phyloP scores from a whole-genome alignment of 2,113 vertebrate species.

The Mormoops blainvillei region DNA sequence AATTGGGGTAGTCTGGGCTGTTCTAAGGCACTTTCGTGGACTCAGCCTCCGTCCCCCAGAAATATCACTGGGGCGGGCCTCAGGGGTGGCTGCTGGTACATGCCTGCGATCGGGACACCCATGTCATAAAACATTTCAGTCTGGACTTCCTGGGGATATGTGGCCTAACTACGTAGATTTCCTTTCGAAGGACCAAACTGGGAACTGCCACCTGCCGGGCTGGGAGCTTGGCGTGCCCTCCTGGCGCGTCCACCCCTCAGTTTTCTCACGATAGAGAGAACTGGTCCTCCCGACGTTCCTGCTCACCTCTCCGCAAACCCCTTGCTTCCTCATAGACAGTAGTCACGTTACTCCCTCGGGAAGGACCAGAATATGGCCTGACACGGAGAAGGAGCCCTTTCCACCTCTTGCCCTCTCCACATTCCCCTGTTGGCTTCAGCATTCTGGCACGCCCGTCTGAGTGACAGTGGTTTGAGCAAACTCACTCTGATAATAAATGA shows the following conservation, averaged over 20 bases:
- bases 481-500: background rate
- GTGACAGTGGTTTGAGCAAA: background rate
- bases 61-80: background rate
- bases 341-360: background rate
- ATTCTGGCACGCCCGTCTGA: background rate
- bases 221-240: background rate
- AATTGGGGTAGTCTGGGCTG: background rate
- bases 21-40: background rate
- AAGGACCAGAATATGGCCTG: background rate
- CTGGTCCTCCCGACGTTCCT: background rate
- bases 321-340: background rate
- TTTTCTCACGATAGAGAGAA: background rate
- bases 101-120: fast-evolving
- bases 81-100: background rate
- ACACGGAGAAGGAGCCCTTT: background rate
- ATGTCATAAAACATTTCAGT: background rate
- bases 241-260: background rate
- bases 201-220: background rate
- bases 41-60: background rate
- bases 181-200: background rate
- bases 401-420: background rate
- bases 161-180: background rate
- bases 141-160: background rate
- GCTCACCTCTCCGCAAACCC: background rate
- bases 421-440: background rate